A percentile compares a stretch with the other conserved stretches of the same genome.
phyloP scores from a whole-genome alignment of 1,140 invertebrate species.

The Rhysida immarginata region DNA sequence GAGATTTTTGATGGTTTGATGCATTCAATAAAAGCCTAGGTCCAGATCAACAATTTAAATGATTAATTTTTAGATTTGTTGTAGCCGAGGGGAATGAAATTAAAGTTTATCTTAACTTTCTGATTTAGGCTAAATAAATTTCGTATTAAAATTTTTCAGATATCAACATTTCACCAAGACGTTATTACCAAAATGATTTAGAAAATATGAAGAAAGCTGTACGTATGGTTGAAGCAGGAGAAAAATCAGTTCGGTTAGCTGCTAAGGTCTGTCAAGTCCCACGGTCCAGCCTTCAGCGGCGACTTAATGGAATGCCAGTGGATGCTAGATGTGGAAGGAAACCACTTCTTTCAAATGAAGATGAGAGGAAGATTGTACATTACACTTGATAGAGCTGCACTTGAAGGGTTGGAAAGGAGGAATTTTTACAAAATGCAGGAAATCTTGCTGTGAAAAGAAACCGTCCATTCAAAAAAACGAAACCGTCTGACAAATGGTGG shows the following conservation, averaged over 20 bases:
- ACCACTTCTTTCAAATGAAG: not conserved
- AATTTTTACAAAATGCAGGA: not conserved
- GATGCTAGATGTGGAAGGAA: not conserved
- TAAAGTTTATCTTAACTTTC: no score
- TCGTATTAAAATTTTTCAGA: no score
- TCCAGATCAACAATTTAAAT: no score
- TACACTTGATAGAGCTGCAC: not conserved
- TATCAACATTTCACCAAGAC: not conserved
- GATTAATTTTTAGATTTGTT: no score
- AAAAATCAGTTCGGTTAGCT: not conserved
- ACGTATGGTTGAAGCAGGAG: not conserved
- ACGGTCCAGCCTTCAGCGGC: not conserved
- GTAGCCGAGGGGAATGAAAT: no score
- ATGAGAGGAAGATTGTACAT: conserved; percentile 1
- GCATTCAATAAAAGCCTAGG: no score
- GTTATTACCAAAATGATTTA: not conserved
- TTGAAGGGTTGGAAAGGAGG: not conserved
- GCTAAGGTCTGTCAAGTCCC: not conserved
- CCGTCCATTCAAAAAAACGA: not conserved
- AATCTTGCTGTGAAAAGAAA: not conserved
- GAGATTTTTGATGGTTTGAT: no score
- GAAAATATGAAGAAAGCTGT: not conserved
- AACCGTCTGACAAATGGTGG: conserved; percentile 1
- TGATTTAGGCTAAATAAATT: no score
- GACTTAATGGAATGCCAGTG: not conserved